A percentile compares a stretch with the other conserved stretches of the same genome.
Conservation (phyloP, 2,888 invertebrate species). For the Mesoligia furuncula region DNA sequence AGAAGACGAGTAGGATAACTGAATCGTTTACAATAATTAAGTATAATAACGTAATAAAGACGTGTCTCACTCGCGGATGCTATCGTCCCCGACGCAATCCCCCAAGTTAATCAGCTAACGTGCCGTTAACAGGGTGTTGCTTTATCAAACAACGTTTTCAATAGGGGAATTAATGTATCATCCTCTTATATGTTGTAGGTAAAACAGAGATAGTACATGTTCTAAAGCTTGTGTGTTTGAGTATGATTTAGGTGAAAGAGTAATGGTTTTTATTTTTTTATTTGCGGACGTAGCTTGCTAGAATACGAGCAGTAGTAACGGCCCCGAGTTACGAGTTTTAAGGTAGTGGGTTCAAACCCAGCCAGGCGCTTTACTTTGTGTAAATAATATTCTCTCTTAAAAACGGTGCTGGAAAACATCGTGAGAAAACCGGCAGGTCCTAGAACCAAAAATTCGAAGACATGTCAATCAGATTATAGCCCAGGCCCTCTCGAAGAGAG, state of each 20-base stretch:
- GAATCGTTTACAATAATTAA: not conserved
- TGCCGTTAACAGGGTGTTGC: constrained; percentile 41
- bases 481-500: no score
- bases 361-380: no score
- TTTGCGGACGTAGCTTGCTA: not conserved
- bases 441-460: no score
- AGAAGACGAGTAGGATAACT: not conserved
- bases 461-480: no score
- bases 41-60: constrained; percentile 7
- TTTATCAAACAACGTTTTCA: constrained; percentile 45
- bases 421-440: no score
- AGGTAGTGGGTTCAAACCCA: no score
- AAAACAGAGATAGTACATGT: constrained; percentile 15
- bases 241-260: not conserved
- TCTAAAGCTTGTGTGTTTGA: not conserved
- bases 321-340: no score
- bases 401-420: no score
- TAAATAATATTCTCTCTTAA: no score
- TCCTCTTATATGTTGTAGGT: constrained; percentile 30
- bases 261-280: not conserved
- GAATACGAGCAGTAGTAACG: no score
- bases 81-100: constrained; percentile 16
- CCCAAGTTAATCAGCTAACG: constrained; percentile 56
- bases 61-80: constrained; percentile 3
- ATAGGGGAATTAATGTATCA: constrained; percentile 44